Base-by-base conservation (phyloP, 2,797 vertebrate genomes). In the Pteropus rufus region DNA sequence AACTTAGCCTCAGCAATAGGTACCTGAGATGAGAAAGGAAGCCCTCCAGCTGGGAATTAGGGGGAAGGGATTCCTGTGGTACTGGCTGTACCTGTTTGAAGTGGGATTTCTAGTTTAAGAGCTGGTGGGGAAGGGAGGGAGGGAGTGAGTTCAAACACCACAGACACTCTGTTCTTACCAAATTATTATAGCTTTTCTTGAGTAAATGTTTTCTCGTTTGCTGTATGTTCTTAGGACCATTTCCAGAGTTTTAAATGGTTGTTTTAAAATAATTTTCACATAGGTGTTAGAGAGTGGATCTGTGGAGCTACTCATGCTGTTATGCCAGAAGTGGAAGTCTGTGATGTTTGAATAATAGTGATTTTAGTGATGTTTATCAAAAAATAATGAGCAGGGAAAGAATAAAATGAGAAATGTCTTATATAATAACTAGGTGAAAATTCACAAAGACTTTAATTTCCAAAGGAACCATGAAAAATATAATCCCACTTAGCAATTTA, bases 331-430 rank as follows among this genome's bases (percentile, higher is more conserved):
- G 14, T 70, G 9, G 70, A 91, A 72, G n/a, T 90, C 92, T 70
- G 26, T 19, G 19, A 19, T 93, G 31, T 77, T 56, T 85, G 41
- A 46, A 54, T 92, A 92, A 56, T 58, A 84, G 39, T 85, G 34
- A 76, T 93, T 90, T 97, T 79, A 94, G 77, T 89, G 24, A 44
- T 81, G 34, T 79, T 86, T 19, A 95, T 39, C 12, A 85, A 89
- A 80, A 92, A 90, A 21, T 73, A 70, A 60, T 34, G 9, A 85
- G n/a, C 58, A 83, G 41, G 44, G 24, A 82, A 87, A 80, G 64
- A 58, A 85, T 76, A 88, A 75, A 91, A 83, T 70, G 41, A 85
- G 64, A 94, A 81, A n/a, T 83, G 9, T 72, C 18, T 67, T 91
- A 21, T 60, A 16, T 46, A 64, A 15, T 89, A 75, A 73, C 19